These are phyloP conservation scores for Dufourea novaeangliae DNA, from an alignment of 1,140 invertebrate species.

Conservation along the genomic window DNA sequence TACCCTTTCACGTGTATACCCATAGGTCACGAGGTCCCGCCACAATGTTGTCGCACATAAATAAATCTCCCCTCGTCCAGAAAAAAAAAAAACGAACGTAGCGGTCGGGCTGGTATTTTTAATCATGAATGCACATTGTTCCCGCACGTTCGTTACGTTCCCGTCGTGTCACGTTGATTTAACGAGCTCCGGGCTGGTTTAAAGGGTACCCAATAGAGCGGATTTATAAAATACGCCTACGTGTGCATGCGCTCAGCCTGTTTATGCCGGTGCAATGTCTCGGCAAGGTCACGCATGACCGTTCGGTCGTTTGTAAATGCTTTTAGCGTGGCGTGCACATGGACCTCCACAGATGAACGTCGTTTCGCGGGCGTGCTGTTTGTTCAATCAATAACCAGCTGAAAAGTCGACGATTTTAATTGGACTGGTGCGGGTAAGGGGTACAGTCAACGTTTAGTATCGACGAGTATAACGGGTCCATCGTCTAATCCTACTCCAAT, in stretches of 20 bases:
- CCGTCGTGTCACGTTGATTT: slow-evolving; percentile 20
- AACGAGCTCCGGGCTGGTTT: slow-evolving; percentile 21
- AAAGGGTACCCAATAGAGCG: slow-evolving; percentile 36
- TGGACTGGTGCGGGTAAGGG: no score
- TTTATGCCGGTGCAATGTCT: slow-evolving; percentile 75
- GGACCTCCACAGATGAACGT: slow-evolving; percentile 15
- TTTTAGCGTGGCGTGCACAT: slow-evolving; percentile 59
- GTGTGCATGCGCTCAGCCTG: slow-evolving; percentile 44
- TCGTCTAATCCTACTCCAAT: no score
- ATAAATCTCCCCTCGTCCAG: neutral
- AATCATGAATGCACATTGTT: neutral
- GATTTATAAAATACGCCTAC: slow-evolving; percentile 52
- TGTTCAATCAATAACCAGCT: neutral
- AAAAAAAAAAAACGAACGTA: neutral
- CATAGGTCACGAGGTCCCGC: neutral
- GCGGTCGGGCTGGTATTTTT: neutral
- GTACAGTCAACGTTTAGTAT: no score
- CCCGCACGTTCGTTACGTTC: neutral
- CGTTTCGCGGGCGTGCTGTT: neutral
- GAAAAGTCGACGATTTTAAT: neutral
- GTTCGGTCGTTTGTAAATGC: slow-evolving; percentile 68
- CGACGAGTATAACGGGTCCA: no score
- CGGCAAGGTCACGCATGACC: slow-evolving; percentile 71
- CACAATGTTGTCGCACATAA: neutral
- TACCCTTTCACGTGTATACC: neutral